Base-by-base conservation (phyloP, 2,888 invertebrate genomes). In the Marasmarcha lunaedactyla region DNA sequence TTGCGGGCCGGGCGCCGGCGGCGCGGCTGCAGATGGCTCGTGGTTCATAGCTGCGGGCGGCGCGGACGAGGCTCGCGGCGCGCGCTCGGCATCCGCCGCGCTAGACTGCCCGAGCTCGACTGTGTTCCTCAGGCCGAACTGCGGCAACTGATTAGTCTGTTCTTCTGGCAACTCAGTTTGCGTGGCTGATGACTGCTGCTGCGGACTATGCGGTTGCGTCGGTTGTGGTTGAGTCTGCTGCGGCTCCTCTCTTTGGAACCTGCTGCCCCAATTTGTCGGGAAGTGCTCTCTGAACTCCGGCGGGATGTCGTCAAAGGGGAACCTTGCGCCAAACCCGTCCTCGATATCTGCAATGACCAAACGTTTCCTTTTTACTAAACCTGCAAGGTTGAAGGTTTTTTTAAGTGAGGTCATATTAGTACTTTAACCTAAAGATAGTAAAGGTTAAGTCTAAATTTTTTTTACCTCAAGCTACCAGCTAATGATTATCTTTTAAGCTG, bases 11-110 rank as follows among this genome's bases (percentile, higher is more conserved):
- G 52, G 59, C 30, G 57, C 52, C 36, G 51, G 52, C 51, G 57
- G 66, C 45, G 62, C 68, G 53, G 55, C 50, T 40, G 52, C 51
- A 44, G 52, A 46, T 65, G 60, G 46, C 63, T 60, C 39, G 55
- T n/a, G n/a, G n/a, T n/a, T n/a, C n/a, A n/a, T n/a, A 55, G 54
- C 45, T 60, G 88, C 88, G 39, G 92, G 91, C 20, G 93, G 93
- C 15, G 93, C 93, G 49, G 93, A 93, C 87, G 90, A 90, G 39
- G 92, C 91, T 59, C 93, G 84, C 50, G 89, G 89, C 41, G 84
- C 85, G 48, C 90, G 84, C 62, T 85, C 87, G 46, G 79, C 71
- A 54, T 86, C 86, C 33, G 81, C 81, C 54, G 86, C 77, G 50
- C 84, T 84, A 57, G 86, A 87, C 49, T 91, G 90, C 37, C 92